A percentile compares a stretch with the other conserved stretches of the same genome.
Evolutionary conservation across 2,888 invertebrate genomes (phyloP).

Genomic region (Athalia circularis): DNA sequence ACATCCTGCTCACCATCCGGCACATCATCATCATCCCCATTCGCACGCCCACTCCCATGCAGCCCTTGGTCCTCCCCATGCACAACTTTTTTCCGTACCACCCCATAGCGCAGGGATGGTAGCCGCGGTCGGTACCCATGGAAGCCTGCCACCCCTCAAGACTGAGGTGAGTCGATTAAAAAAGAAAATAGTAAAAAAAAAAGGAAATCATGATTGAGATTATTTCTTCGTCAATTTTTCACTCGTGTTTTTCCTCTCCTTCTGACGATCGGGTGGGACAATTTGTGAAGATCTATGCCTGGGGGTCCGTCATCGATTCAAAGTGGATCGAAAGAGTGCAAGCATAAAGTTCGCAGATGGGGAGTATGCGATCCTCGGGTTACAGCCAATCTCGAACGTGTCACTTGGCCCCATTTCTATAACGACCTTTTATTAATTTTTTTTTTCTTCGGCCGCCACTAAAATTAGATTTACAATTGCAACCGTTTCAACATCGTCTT

Average conservation of each 20-base stretch:
- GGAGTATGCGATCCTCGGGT: constrained; percentile 66
- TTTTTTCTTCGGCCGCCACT: constrained; percentile 1
- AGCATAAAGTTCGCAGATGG: constrained; percentile 14
- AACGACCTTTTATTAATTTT: constrained; percentile 15
- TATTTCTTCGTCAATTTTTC: not conserved
- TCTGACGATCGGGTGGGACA: not conserved
- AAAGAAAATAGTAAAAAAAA: not conserved
- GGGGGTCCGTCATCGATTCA: constrained; percentile 63
- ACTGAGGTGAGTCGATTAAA: constrained; percentile 62
- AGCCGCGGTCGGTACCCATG: constrained; percentile 64
- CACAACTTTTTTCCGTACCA: constrained; percentile 69
- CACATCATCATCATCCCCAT: constrained; percentile 39
- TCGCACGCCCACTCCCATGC: constrained; percentile 54
- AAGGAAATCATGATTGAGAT: not conserved
- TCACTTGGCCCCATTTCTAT: constrained; percentile 61
- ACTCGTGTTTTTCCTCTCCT: not conserved
- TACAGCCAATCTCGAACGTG: constrained; percentile 71
- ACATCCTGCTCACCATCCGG: constrained; percentile 29
- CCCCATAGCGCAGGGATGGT: constrained; percentile 66
- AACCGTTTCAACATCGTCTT: not conserved
- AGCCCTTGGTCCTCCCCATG: constrained; percentile 65
- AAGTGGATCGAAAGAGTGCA: constrained; percentile 54
- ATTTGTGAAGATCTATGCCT: constrained; percentile 52
- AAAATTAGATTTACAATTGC: not conserved
- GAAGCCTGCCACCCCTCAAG: constrained; percentile 65